Conservation (phyloP, 1,140 invertebrate genomes). For the Polypedilum vanderplanki region DNA sequence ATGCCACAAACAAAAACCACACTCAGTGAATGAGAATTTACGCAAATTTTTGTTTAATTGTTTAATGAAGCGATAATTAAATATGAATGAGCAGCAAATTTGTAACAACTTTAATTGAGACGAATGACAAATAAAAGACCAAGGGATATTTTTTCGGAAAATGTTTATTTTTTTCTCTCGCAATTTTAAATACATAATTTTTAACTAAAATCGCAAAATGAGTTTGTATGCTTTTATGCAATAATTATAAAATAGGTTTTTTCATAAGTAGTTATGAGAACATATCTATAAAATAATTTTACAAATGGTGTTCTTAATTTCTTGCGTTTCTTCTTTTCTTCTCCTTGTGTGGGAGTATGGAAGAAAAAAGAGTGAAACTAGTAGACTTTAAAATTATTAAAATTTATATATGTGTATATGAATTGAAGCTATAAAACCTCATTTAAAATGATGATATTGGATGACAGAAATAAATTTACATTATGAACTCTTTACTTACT, state of each 20-base stretch:
- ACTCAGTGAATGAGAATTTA: not conserved
- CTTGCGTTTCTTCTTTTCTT: not conserved
- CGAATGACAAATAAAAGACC: not conserved
- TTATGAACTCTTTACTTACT: not conserved
- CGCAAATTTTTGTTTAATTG: not conserved
- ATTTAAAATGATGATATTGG: conserved; percentile 5
- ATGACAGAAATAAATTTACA: not conserved
- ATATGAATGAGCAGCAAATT: too few relatives aligned
- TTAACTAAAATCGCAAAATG: conserved; percentile 13
- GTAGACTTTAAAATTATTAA: not conserved
- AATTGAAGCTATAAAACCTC: conserved; percentile 1
- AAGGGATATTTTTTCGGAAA: not conserved
- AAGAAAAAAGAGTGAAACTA: not conserved
- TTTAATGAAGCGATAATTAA: conserved; percentile 5
- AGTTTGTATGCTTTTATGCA: not conserved
- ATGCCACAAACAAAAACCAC: too few relatives aligned
- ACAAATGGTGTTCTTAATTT: conserved; percentile 10
- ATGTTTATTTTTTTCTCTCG: conserved; percentile 1
- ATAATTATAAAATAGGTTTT: not conserved
- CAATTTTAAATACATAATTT: conserved; percentile 11
- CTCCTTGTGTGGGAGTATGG: not conserved
- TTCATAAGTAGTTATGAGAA: not conserved
- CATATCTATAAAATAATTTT: not conserved
- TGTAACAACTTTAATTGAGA: too few relatives aligned
- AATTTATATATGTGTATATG: not conserved